phyloP scores from a whole-genome alignment of 2,797 vertebrate genomes.

The Pteropus rufus region DNA sequence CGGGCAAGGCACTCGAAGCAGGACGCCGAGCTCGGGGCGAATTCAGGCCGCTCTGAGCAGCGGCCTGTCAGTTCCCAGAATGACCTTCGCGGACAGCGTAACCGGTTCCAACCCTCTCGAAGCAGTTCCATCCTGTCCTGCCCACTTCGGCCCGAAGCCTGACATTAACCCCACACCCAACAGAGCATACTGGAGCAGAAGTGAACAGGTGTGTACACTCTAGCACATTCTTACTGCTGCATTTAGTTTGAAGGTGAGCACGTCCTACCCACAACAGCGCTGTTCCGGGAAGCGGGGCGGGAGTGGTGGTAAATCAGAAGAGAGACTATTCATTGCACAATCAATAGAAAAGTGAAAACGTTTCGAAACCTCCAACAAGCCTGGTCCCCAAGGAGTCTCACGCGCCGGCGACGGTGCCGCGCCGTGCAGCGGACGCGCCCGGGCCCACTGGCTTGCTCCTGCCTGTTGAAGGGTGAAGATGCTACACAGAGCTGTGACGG shows the following conservation, averaged over 20 bases:
- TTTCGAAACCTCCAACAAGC: slow-evolving; percentile 72
- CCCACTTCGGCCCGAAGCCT: slow-evolving; percentile 13
- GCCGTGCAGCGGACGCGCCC: slow-evolving; percentile 49
- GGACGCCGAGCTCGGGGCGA: not conserved
- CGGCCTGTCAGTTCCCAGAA: not conserved
- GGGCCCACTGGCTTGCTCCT: slow-evolving; percentile 64
- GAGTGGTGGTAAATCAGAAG: slow-evolving; percentile 49
- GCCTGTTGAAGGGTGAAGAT: slow-evolving; percentile 56
- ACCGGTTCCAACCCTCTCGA: not conserved
- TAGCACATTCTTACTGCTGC: slow-evolving; percentile 80
- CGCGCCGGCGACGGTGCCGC: not conserved
- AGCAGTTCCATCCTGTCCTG: not conserved
- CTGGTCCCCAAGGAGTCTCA: slow-evolving; percentile 64
- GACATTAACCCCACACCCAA: slow-evolving; percentile 44
- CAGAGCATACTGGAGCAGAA: slow-evolving; percentile 57
- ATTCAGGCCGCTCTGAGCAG: not conserved
- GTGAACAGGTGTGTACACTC: slow-evolving; percentile 70
- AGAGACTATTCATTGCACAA: slow-evolving; percentile 69
- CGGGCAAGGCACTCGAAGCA: slow-evolving; percentile 37
- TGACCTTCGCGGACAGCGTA: not conserved
- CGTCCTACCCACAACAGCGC: slow-evolving; percentile 34
- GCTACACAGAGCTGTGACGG: slow-evolving; percentile 75
- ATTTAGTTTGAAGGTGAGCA: slow-evolving; percentile 60
- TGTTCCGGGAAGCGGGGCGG: slow-evolving; percentile 58
- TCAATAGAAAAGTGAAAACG: slow-evolving; percentile 75